Evolutionary conservation across 2,888 invertebrate species (phyloP), one percentile per base, ranked within the genome.

Genomic region (Merodon equestris): DNA sequence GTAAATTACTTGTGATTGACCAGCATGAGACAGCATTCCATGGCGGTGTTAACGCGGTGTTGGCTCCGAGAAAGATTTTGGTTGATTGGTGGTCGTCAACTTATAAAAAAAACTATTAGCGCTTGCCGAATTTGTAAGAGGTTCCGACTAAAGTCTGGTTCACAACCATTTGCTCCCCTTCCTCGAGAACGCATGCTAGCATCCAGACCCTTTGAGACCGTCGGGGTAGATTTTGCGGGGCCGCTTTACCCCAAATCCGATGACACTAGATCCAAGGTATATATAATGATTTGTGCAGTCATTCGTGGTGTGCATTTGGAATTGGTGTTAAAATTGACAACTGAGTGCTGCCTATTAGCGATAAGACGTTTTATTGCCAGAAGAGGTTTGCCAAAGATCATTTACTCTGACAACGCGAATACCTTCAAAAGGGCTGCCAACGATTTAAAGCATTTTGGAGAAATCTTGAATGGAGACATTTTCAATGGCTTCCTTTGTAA

Each of bases 251-350:
- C 56, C 5, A 14, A 5, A 9, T 9, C 42, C 9, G 38, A 38
- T 7, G 47, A 5, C 27, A 40, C 19, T 47, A 19, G 19, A 19
- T 36, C 13, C 15, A 53, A 66, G 34, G 57, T 57, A 17, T 72
- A 61, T 14, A 58, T 77, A 10, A 45, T 77, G 56, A 10, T 72
- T 0, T 66, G 60, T 54, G 71, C 76, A 1, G 71, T 64, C 12
- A 51, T 76, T 9, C 54, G 76, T 2, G 56, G 18, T 10, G 18
- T 76, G 12, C 76, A 76, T 42, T 40, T 64, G 18, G 71, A 76
- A 34, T 13, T 66, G 19, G 63, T 60, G 5, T n/a, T 40, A 1
- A 68, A 51, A 50, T 71, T 44, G n/a, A n/a, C n/a, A n/a, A n/a
- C n/a, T n/a, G 36, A 76, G 7, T 38, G 64, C 12, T 66, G 66